Evolutionary conservation across 2,113 vertebrate genomes (phyloP), one percentile per base, ranked within the genome.

Genomic region (Malurus melanocephalus): DNA sequence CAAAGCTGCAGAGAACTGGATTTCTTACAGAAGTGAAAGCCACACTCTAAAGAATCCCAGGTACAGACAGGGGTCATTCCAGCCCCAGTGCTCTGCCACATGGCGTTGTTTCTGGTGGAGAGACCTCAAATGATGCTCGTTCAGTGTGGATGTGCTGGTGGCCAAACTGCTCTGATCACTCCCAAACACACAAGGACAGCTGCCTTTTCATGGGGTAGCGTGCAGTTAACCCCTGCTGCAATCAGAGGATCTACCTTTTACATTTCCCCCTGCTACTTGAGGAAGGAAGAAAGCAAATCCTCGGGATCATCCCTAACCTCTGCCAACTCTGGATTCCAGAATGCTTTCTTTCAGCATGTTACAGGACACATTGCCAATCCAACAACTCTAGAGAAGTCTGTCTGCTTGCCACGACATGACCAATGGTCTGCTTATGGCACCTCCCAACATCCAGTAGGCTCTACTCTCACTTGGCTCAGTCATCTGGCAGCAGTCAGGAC

Each of bases 101-200:
- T 45, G 30, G 51, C 3, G 4, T 22, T 32, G 24, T 60, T 85
- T 72, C 85, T 75, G 59, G 35, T 60, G 35, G 56, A 64, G 16
- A 52, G 19, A 23, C 27, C 27, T 66, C 24, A 40, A 33, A 16
- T 24, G 52, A 57, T 0, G 1, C 27, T 40, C 2, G 1, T 59
- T 76, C n/a, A 52, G 42, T 3, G 8, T 28, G 22, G 35, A n/a
- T n/a, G 49, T 1, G 4, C 27, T 19, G 61, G 30, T 9, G 45
- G 43, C 68, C 66, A 76, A 46, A 67, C 30, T 35, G 55, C 32
- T 64, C 46, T 28, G 20, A 52, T 38, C 0, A 0, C 4, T 51
- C 42, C 61, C 0, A 0, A 60, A 49, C 28, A 48, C 2, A 0
- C 14, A 80, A 30, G 30, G 11, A 51, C 33, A 85, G 49, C 45